phyloP scores from a whole-genome alignment of 2,888 invertebrate genomes.

The Sphecodes monilicornis region DNA sequence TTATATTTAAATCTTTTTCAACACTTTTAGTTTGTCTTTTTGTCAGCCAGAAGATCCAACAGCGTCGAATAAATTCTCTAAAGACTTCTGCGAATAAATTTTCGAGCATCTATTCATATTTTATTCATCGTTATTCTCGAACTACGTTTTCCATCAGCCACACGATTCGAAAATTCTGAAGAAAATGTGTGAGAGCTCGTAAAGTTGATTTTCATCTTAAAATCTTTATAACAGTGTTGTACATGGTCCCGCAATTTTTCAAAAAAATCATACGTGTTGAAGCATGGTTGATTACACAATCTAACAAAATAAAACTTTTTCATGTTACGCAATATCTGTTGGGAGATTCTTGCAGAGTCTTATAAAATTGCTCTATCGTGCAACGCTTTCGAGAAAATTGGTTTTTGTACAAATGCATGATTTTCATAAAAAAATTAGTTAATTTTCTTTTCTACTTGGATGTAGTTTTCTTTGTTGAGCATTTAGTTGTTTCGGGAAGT shows the following conservation, averaged over 20 bases:
- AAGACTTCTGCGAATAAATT: background rate
- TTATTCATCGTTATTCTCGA: conserved; percentile 1
- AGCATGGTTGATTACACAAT: background rate
- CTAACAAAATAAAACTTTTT: too few species aligned
- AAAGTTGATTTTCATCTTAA: background rate
- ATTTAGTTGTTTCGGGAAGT: too few species aligned
- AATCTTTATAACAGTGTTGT: background rate
- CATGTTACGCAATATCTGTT: too few species aligned
- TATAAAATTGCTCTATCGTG: too few species aligned
- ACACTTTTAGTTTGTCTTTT: background rate
- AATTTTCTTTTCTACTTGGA: too few species aligned
- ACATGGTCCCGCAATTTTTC: background rate
- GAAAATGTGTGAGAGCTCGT: background rate
- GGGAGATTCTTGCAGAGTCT: too few species aligned
- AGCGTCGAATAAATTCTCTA: background rate
- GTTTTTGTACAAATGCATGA: too few species aligned
- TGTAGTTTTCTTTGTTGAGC: too few species aligned
- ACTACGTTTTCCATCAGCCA: too few species aligned
- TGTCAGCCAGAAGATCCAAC: background rate
- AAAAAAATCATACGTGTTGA: background rate
- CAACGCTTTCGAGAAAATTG: too few species aligned
- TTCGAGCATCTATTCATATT: background rate
- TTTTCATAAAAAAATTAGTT: too few species aligned
- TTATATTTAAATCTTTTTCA: too few species aligned
- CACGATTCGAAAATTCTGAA: background rate